Conservation (phyloP, 2,113 vertebrate species). For the Zosterops japonicus region DNA sequence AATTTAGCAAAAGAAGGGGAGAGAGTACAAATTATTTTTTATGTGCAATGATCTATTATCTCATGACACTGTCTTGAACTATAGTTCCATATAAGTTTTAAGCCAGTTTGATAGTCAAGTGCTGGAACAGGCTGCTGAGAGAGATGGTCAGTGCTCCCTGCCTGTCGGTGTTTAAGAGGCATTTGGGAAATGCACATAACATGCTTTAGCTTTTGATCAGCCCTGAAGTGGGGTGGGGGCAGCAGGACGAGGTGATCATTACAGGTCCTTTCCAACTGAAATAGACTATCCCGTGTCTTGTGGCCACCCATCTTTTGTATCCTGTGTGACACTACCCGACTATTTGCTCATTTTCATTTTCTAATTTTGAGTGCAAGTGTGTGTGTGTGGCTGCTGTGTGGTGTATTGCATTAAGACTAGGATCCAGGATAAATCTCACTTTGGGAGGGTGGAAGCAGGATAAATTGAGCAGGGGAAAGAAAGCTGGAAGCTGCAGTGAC, state of each 20-base stretch:
- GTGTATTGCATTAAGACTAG: not conserved
- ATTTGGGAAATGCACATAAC: not conserved
- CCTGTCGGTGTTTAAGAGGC: not conserved
- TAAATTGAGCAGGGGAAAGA: not conserved
- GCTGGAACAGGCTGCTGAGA: not conserved
- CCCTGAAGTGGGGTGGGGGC: not conserved
- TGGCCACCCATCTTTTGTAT: not conserved
- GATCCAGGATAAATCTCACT: not conserved
- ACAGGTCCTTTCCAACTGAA: not conserved
- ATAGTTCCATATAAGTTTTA: accelerated
- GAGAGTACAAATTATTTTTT: not conserved
- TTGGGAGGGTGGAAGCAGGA: not conserved
- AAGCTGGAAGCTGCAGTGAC: not conserved
- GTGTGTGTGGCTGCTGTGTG: not conserved
- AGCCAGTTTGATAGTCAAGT: not conserved
- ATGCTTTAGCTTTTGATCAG: not conserved
- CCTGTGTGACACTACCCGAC: not conserved
- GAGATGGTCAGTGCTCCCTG: not conserved
- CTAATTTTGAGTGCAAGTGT: not conserved
- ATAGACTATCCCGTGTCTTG: not conserved
- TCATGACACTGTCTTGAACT: not conserved
- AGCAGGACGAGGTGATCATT: not conserved
- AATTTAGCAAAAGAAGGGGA: not conserved
- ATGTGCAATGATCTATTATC: not conserved
- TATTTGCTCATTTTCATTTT: not conserved